These are phyloP conservation scores for Erythrolamprus reginae DNA, from an alignment of 2,113 vertebrate species.

Conservation along the genomic window DNA sequence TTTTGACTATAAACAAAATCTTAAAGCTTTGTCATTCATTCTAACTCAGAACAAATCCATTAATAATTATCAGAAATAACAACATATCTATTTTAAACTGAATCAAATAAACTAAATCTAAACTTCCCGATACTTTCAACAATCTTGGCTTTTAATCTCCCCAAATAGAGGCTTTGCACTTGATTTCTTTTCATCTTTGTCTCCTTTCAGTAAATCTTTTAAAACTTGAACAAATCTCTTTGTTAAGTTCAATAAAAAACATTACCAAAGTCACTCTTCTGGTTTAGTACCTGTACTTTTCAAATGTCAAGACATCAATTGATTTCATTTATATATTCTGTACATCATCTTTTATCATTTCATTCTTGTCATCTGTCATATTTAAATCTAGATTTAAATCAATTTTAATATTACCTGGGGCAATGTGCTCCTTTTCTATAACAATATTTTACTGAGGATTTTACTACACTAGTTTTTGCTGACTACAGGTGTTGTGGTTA, in stretches of 20 bases:
- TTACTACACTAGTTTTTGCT: too few species aligned
- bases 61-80: neutral
- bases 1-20: neutral
- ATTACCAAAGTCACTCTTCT: neutral
- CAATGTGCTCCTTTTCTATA: neutral
- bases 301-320: neutral
- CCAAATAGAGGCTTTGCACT: neutral
- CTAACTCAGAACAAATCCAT: neutral
- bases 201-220: neutral
- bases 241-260: neutral
- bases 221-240: neutral
- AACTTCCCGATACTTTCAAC: neutral
- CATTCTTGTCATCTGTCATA: neutral
- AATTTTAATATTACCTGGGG: neutral
- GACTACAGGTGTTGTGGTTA: too few species aligned
- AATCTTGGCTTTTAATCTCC: neutral
- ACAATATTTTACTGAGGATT: neutral
- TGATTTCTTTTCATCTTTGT: neutral
- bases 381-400: neutral
- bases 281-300: neutral
- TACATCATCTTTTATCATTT: neutral
- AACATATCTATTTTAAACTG: neutral
- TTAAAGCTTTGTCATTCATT: neutral
- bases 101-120: neutral
- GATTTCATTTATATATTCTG: neutral